A percentile compares a stretch with the other conserved stretches of the same genome.
Evolutionary conservation across 1,140 invertebrate species (phyloP).

Genomic region (Drosophila elegans): DNA sequence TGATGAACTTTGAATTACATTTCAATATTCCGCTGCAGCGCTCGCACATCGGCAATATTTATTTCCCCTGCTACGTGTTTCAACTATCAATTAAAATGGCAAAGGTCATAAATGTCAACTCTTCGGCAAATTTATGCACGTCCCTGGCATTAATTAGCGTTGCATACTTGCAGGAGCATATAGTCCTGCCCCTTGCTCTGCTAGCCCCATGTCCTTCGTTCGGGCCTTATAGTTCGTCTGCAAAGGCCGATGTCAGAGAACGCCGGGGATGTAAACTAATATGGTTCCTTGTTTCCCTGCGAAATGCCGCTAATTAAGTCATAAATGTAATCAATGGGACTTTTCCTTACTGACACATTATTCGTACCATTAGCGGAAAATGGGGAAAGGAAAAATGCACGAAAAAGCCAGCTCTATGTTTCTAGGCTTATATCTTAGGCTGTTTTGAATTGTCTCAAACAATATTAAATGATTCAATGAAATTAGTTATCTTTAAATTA

Average conservation of each 20-base stretch:
- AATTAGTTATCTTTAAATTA: no score
- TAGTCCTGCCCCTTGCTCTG: not conserved
- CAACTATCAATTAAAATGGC: conserved; percentile 72
- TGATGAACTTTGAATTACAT: conserved; percentile 9
- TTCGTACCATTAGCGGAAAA: not conserved
- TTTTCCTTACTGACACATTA: conserved; percentile 18
- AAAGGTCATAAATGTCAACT: conserved; percentile 74
- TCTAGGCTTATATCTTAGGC: no score
- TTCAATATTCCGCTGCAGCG: conserved; percentile 28
- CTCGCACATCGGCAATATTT: conserved; percentile 22
- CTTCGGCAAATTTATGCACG: conserved; percentile 78
- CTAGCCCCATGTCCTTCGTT: not conserved
- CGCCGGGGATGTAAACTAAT: conserved; percentile 62
- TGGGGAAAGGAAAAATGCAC: not conserved
- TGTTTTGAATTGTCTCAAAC: not conserved
- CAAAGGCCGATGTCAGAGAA: conserved; percentile 48
- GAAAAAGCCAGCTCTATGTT: no score
- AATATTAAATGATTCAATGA: no score
- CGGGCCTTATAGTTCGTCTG: conserved; percentile 38
- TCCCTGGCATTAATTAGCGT: conserved; percentile 72
- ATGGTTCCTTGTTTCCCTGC: conserved; percentile 20
- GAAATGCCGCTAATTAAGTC: conserved; percentile 65
- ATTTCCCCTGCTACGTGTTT: conserved; percentile 61
- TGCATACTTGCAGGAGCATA: conserved; percentile 53
- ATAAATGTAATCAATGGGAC: conserved; percentile 68